A percentile compares a stretch with the other conserved stretches of the same genome.
phyloP scores from a whole-genome alignment of 1,140 invertebrate genomes.

The Drosophila malerkotliana region DNA sequence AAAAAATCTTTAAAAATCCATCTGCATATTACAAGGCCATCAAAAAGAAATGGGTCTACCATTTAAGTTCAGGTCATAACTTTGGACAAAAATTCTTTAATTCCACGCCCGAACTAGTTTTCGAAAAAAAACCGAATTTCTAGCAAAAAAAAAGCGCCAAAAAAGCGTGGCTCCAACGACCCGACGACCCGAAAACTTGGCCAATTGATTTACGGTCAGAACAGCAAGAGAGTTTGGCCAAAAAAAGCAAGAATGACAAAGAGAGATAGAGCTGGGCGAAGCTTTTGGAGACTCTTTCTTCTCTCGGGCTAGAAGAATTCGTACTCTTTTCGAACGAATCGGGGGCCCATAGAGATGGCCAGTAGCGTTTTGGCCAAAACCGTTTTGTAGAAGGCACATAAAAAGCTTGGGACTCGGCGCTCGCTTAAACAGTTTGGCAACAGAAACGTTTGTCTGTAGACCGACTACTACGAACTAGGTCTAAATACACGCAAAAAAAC shows the following conservation, averaged over 20 bases:
- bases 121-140: neutral
- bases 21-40: neutral
- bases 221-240: neutral
- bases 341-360: neutral
- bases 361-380: slow-evolving; percentile 27
- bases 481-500: neutral
- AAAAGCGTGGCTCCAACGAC: neutral
- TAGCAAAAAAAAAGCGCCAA: neutral
- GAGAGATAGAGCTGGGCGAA: slow-evolving; percentile 3
- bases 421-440: slow-evolving; percentile 77
- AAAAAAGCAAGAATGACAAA: neutral
- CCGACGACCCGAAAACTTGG: slow-evolving; percentile 11
- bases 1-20: neutral
- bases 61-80: neutral
- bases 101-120: slow-evolving; percentile 1
- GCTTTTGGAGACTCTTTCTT: slow-evolving; percentile 14
- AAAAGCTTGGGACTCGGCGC: slow-evolving; percentile 74
- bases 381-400: slow-evolving; percentile 72
- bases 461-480: slow-evolving; percentile 17
- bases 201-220: slow-evolving; percentile 56
- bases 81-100: neutral
- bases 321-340: slow-evolving; percentile 1
- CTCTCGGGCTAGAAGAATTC: neutral
- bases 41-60: neutral
- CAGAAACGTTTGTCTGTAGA: slow-evolving; percentile 76